Evolutionary conservation across 2,113 vertebrate species (phyloP).

Genomic region (Garra rufa): DNA sequence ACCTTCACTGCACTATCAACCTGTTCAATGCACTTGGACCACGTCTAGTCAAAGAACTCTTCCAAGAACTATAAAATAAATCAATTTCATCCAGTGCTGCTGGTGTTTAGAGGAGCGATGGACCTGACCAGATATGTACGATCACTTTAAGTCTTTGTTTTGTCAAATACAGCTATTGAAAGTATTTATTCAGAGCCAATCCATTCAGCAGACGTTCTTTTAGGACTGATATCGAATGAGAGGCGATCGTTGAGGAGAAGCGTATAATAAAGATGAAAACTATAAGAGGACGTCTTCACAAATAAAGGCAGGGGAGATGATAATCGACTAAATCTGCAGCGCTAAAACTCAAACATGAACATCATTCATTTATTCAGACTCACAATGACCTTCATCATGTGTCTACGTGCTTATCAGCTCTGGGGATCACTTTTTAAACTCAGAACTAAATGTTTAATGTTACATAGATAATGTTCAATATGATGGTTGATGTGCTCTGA

Average conservation of each 20-base stretch:
- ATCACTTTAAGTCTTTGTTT: neutral
- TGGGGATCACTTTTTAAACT: no score
- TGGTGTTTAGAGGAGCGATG: neutral
- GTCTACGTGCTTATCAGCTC: no score
- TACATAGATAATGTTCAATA: no score
- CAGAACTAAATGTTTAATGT: no score
- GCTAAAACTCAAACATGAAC: no score
- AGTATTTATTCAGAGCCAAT: neutral
- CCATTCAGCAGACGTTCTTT: neutral
- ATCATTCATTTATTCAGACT: no score
- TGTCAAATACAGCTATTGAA: neutral
- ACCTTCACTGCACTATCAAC: neutral
- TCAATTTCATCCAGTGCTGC: neutral
- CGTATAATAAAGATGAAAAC: neutral
- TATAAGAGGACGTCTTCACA: no score
- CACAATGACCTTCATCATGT: no score
- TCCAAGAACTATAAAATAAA: neutral
- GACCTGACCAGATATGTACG: neutral
- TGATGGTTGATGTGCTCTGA: no score
- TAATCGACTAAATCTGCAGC: no score
- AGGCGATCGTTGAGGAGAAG: neutral
- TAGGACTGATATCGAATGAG: no score
- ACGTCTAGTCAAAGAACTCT: neutral
- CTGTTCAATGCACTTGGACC: rapidly evolving
- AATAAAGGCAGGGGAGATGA: no score